These are phyloP conservation scores for Ichneumoninae sp. DNA, from an alignment of 2,888 invertebrate species.

Conservation along the genomic window DNA sequence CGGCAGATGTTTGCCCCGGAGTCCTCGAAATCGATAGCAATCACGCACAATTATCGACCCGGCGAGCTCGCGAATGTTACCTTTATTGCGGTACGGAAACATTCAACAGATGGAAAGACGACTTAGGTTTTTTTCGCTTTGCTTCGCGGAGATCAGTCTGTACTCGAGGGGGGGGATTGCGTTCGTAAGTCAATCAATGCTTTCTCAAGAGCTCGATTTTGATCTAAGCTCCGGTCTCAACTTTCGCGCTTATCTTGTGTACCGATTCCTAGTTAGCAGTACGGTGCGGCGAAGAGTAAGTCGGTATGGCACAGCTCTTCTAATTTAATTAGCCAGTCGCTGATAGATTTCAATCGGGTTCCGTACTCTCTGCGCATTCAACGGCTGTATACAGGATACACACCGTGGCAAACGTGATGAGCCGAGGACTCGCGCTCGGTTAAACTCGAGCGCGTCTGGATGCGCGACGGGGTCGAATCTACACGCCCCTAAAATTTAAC, in stretches of 20 bases:
- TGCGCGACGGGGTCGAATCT: conserved; percentile 65
- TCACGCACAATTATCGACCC: conserved; percentile 69
- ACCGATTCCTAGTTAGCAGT: conserved; percentile 56
- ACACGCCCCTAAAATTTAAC: conserved; percentile 78
- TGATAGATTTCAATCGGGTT: conserved; percentile 77
- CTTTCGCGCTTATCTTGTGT: conserved; percentile 1
- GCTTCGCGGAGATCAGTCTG: not conserved
- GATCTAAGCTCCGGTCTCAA: conserved; percentile 11
- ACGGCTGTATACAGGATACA: conserved; percentile 55
- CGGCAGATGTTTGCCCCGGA: conserved; percentile 66
- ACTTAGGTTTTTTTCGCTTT: conserved; percentile 16
- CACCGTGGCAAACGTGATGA: conserved; percentile 30
- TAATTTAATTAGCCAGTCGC: conserved; percentile 77
- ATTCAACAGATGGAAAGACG: conserved; percentile 35
- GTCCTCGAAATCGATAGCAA: conserved; percentile 70
- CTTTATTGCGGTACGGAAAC: not conserved
- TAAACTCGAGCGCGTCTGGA: conserved; percentile 64
- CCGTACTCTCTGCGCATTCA: conserved; percentile 21
- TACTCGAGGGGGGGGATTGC: conserved; percentile 18
- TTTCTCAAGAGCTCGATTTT: conserved; percentile 4
- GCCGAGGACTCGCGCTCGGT: conserved; percentile 64
- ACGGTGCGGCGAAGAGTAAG: conserved; percentile 43
- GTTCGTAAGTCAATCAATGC: conserved; percentile 20
- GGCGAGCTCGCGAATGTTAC: conserved; percentile 37
- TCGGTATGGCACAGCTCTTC: conserved; percentile 65